Evolutionary conservation across 2,888 invertebrate species (phyloP).

Genomic region (Timema podura): DNA sequence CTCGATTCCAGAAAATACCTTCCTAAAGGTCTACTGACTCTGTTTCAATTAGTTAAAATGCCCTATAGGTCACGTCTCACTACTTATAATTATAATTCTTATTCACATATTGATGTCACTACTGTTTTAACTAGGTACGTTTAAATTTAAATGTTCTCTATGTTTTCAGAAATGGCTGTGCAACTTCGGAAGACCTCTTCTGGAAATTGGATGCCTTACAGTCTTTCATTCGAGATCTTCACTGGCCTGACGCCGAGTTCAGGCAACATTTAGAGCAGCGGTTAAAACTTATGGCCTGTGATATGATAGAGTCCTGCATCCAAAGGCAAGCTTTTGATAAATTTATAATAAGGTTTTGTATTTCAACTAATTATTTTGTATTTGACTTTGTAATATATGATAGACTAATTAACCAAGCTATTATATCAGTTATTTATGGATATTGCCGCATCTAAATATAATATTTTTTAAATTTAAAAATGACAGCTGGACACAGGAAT

Average conservation of each 20-base stretch:
- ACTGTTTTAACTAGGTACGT: background rate
- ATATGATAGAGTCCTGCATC: conserved; percentile 98
- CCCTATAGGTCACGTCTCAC: no score
- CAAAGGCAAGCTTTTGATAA: conserved; percentile 54
- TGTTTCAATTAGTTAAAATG: no score
- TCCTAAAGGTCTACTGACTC: no score
- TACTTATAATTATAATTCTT: background rate
- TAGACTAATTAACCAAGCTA: no score
- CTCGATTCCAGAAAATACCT: no score
- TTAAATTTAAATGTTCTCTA: conserved; percentile 21
- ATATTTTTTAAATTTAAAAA: no score
- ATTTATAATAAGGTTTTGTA: background rate
- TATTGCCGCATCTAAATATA: background rate
- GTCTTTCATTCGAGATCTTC: conserved; percentile 94
- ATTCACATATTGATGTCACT: background rate
- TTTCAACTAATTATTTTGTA: no score
- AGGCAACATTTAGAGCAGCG: conserved; percentile 93
- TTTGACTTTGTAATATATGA: background rate
- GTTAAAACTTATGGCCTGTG: conserved; percentile 95
- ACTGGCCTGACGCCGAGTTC: conserved; percentile 99
- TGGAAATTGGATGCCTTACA: conserved; percentile 99
- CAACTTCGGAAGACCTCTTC: conserved; percentile 96
- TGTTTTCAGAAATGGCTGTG: conserved; percentile 80
- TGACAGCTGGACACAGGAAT: no score
- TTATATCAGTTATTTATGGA: background rate